Percentiles rank a stretch among this genome's conserved stretches.
phyloP scores from a whole-genome alignment of 2,113 vertebrate species.

The Octodon degus region DNA sequence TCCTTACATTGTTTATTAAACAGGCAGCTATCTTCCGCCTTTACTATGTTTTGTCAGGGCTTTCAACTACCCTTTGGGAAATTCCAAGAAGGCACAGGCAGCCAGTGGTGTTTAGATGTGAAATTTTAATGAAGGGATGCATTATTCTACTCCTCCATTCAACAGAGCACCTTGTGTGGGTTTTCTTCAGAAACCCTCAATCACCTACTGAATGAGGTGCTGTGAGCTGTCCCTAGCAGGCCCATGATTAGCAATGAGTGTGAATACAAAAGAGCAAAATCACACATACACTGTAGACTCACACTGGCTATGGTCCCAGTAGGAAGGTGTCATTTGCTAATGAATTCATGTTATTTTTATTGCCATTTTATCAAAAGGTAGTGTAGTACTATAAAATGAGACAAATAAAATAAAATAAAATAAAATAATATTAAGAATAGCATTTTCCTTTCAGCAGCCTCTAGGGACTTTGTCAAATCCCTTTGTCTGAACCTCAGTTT shows the following conservation, averaged over 20 bases:
- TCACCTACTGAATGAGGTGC: not conserved
- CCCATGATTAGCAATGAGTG: not conserved
- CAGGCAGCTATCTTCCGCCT: conserved; percentile 63
- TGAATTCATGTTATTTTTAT: conserved; percentile 28
- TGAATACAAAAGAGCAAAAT: conserved; percentile 33
- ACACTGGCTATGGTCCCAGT: not conserved
- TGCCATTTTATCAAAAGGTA: conserved; percentile 41
- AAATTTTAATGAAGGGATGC: conserved; percentile 45
- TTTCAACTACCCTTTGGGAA: conserved; percentile 54
- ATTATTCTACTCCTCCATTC: conserved; percentile 36
- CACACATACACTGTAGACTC: not conserved
- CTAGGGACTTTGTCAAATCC: not conserved
- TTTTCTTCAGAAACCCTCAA: not conserved
- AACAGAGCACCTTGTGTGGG: not conserved
- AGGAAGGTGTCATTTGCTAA: conserved; percentile 42
- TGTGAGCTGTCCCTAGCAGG: not conserved
- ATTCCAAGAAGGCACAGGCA: conserved; percentile 27
- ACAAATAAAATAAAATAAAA: not conserved
- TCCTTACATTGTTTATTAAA: conserved; percentile 76
- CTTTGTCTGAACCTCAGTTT: not conserved
- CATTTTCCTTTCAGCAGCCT: not conserved
- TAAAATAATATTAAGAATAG: not conserved
- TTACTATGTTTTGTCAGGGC: conserved; percentile 56
- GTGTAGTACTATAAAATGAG: not conserved
- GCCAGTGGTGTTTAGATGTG: not conserved